phyloP scores from a whole-genome alignment of 2,888 invertebrate genomes.

The Salpingus planirostris region DNA sequence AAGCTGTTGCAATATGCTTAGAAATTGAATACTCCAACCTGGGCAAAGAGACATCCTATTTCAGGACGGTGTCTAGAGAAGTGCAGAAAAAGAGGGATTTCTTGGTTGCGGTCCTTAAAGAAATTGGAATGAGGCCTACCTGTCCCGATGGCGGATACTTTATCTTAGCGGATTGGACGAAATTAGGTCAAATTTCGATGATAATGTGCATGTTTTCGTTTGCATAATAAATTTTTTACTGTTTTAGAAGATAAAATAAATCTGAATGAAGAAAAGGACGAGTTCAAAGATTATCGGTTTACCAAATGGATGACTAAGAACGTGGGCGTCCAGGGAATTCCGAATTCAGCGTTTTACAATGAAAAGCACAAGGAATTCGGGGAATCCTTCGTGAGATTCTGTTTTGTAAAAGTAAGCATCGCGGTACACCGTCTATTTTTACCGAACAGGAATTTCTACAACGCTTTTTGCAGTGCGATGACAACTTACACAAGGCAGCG shows the following conservation, averaged over 20 bases:
- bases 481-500: constrained; percentile 57
- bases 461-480: constrained; percentile 57
- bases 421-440: neutral
- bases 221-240: too few species aligned
- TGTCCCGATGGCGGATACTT: constrained; percentile 97
- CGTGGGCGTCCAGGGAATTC: constrained; percentile 87
- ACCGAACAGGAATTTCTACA: constrained; percentile 7
- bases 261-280: constrained; percentile 59
- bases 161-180: constrained; percentile 92
- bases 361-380: constrained; percentile 67
- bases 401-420: constrained; percentile 78
- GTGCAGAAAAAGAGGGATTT: constrained; percentile 70
- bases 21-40: constrained; percentile 71
- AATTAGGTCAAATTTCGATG: too few species aligned
- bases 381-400: constrained; percentile 83
- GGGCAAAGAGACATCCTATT: constrained; percentile 72
- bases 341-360: constrained; percentile 89
- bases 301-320: constrained; percentile 94
- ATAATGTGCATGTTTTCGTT: too few species aligned
- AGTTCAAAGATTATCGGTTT: constrained; percentile 80
- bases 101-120: constrained; percentile 62
- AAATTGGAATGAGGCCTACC: constrained; percentile 82
- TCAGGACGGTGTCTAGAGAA: constrained; percentile 64
- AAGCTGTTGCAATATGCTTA: constrained; percentile 65
- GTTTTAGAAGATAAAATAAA: constrained; percentile 60